Conservation (phyloP, 2,888 invertebrate species). For the Thumatha senex region DNA sequence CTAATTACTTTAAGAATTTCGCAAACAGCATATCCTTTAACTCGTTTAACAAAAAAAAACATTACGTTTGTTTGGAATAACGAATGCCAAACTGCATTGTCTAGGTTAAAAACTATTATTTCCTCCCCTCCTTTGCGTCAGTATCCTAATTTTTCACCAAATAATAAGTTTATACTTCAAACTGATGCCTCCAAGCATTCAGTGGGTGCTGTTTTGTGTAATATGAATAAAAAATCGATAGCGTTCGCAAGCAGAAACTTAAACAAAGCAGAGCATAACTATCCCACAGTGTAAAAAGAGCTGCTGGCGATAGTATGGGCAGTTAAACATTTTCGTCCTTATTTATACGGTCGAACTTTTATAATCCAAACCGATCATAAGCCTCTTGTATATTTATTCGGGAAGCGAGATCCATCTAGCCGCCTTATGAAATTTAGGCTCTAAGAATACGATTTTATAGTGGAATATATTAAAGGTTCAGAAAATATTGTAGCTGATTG, state of each 20-base stretch:
- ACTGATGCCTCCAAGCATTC: background rate
- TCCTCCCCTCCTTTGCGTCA: background rate
- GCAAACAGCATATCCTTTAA: background rate
- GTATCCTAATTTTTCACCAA: background rate
- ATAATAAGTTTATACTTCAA: background rate
- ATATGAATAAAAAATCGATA: background rate
- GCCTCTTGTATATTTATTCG: background rate
- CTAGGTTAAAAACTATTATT: background rate
- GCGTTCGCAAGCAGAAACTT: too few relatives aligned
- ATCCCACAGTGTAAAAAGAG: background rate
- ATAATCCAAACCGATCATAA: background rate
- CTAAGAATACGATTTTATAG: background rate
- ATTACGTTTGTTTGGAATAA: background rate
- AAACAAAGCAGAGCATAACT: too few relatives aligned
- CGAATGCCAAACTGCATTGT: background rate
- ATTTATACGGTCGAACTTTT: background rate
- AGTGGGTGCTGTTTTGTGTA: background rate
- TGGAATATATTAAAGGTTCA: too few relatives aligned
- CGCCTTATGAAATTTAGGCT: background rate
- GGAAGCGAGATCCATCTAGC: background rate
- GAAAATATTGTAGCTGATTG: background rate
- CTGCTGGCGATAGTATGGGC: background rate
- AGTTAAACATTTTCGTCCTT: background rate
- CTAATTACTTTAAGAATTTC: background rate
- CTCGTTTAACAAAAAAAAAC: background rate